Evolutionary conservation across 2,797 vertebrate genomes (phyloP).

Genomic region (Enteromius radiatus): DNA sequence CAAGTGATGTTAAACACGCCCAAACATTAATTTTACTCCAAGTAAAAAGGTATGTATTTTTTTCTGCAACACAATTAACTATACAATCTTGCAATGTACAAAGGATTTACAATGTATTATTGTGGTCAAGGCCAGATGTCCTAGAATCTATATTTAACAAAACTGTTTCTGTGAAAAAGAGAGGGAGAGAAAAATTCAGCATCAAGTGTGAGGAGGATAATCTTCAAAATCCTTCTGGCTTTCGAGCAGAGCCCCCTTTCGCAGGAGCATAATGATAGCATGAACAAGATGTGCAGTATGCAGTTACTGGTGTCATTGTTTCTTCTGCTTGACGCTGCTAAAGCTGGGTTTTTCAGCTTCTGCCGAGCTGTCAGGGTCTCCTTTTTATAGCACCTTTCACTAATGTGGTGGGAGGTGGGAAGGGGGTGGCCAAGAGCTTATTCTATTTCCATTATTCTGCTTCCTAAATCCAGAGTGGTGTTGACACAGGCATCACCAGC

Average conservation of each 20-base stretch:
- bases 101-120: conserved; percentile 49
- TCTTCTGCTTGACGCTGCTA: conserved; percentile 39
- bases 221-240: conserved; percentile 67
- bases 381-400: conserved; percentile 58
- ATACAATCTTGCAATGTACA: conserved; percentile 33
- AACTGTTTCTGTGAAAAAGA: conserved; percentile 45
- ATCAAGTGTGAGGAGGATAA: conserved; percentile 69
- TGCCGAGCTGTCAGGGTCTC: conserved; percentile 51
- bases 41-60: background rate
- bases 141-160: conserved; percentile 54
- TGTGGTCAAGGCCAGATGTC: conserved; percentile 60
- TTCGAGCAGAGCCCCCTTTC: conserved; percentile 60
- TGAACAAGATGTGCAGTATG: conserved; percentile 61
- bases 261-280: conserved; percentile 64
- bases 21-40: background rate
- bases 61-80: background rate
- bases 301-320: conserved; percentile 50
- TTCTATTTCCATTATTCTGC: conserved; percentile 75
- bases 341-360: conserved; percentile 65
- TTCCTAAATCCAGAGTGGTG: conserved; percentile 66
- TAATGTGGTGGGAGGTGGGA: conserved; percentile 73
- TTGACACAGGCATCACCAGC: conserved; percentile 66
- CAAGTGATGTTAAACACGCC: background rate
- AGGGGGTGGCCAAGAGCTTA: conserved; percentile 67
- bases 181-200: conserved; percentile 51